A percentile compares a stretch with the other conserved stretches of the same genome.
Conservation (phyloP, 2,113 vertebrate genomes). For the Gymnorhina tibicen region DNA sequence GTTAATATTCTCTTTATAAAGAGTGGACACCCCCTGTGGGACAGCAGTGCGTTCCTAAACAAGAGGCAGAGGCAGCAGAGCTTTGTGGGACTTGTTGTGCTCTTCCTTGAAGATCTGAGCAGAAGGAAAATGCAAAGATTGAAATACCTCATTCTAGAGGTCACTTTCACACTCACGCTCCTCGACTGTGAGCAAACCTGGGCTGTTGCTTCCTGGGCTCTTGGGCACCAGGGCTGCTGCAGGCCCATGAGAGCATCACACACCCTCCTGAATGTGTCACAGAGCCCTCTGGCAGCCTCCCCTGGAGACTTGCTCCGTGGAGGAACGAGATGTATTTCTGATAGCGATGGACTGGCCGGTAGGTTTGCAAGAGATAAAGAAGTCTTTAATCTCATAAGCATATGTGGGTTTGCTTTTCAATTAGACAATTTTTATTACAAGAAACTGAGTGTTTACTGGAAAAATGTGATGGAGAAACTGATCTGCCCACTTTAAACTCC, state of each 20-base stretch:
- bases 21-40: neutral
- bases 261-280: neutral
- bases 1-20: neutral
- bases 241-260: accelerated
- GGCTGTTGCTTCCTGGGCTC: neutral
- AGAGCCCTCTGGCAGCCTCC: neutral
- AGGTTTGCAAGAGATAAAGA: neutral
- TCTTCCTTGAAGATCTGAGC: neutral
- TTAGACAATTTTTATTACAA: neutral
- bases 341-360: neutral
- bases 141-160: neutral
- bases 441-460: neutral
- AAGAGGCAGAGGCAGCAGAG: neutral
- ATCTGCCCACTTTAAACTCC: neutral
- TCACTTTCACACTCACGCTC: neutral
- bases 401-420: neutral
- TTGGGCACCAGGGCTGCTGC: neutral
- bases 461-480: neutral
- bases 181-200: neutral
- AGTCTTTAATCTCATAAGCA: neutral
- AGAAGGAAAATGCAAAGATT: neutral
- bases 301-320: neutral
- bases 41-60: neutral
- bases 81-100: neutral
- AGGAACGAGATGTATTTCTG: neutral